A percentile compares a stretch with the other conserved stretches of the same genome.
Conservation (phyloP, 37 sponge, comb jelly and placozoan species). For the Aphrocallistes beatrix region DNA sequence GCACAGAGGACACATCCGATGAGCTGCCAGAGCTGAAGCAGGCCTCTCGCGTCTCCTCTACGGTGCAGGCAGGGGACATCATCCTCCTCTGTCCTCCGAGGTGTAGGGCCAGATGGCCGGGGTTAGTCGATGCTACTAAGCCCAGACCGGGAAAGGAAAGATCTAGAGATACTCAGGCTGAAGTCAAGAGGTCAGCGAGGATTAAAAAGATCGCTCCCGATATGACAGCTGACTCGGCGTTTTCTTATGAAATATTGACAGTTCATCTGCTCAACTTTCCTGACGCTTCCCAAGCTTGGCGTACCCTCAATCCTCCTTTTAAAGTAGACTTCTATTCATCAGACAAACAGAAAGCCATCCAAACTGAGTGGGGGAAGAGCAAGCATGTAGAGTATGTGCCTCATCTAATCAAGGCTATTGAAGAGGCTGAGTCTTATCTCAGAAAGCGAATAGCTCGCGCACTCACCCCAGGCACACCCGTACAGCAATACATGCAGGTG, state of each 20-base stretch:
- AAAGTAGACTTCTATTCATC: neutral
- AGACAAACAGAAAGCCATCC: neutral
- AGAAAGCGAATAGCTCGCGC: neutral
- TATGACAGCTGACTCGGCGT: neutral
- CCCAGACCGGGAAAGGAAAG: neutral
- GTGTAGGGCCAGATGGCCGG: neutral
- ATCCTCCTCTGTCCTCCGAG: neutral
- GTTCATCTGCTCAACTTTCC: neutral
- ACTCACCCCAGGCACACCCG: neutral
- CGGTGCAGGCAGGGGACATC: neutral
- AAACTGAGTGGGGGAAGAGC: neutral
- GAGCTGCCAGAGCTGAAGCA: neutral
- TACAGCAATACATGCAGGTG: neutral
- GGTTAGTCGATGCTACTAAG: neutral
- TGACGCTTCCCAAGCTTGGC: neutral
- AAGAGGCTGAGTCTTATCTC: neutral
- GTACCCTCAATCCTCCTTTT: neutral
- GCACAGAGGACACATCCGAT: too few species aligned
- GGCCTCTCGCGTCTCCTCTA: neutral
- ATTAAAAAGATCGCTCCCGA: neutral
- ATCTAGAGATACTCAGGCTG: too few species aligned
- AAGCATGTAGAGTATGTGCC: neutral
- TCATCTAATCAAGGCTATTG: neutral
- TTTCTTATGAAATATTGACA: neutral
- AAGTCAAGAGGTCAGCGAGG: neutral